A percentile compares a stretch with the other conserved stretches of the same genome.
These are phyloP conservation scores for Apaloderma vittatum DNA, from an alignment of 2,113 vertebrate genomes.

Conservation along the genomic window DNA sequence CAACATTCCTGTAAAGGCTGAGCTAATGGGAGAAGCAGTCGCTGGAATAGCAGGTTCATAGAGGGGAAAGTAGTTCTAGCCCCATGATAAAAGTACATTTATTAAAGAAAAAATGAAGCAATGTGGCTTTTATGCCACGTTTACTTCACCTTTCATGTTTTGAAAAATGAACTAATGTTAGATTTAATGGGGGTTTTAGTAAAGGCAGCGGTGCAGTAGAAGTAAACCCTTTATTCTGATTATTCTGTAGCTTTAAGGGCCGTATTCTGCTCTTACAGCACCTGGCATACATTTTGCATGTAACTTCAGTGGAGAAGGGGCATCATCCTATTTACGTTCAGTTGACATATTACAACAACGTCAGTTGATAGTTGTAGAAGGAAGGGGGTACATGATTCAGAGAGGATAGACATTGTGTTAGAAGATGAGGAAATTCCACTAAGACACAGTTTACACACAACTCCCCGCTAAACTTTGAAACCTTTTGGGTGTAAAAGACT, in stretches of 20 bases:
- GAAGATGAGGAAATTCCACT: constrained; percentile 59
- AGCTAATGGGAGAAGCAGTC: constrained; percentile 39
- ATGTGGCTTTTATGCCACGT: neutral
- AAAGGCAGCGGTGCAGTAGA: constrained; percentile 48
- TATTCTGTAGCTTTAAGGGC: constrained; percentile 59
- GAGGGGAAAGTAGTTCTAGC: constrained; percentile 31
- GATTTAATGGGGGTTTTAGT: constrained; percentile 51
- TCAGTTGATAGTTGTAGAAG: constrained; percentile 20
- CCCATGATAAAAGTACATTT: constrained; percentile 25
- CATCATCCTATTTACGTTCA: constrained; percentile 3
- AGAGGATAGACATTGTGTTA: neutral
- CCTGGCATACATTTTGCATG: constrained; percentile 50
- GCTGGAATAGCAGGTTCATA: constrained; percentile 47
- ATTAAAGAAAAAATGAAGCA: constrained; percentile 28
- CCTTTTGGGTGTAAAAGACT: neutral
- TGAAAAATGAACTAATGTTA: constrained; percentile 59
- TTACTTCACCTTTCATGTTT: constrained; percentile 43
- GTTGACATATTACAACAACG: neutral
- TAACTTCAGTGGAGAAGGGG: constrained; percentile 34
- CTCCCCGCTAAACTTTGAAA: constrained; percentile 55
- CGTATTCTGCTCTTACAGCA: constrained; percentile 61
- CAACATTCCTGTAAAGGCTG: constrained; percentile 59
- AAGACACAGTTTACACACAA: constrained; percentile 64
- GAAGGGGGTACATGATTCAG: constrained; percentile 14
- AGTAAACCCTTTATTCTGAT: constrained; percentile 28